These are phyloP conservation scores for Cheirogaleus medius DNA, from an alignment of 2,113 vertebrate genomes.

Conservation along the genomic window DNA sequence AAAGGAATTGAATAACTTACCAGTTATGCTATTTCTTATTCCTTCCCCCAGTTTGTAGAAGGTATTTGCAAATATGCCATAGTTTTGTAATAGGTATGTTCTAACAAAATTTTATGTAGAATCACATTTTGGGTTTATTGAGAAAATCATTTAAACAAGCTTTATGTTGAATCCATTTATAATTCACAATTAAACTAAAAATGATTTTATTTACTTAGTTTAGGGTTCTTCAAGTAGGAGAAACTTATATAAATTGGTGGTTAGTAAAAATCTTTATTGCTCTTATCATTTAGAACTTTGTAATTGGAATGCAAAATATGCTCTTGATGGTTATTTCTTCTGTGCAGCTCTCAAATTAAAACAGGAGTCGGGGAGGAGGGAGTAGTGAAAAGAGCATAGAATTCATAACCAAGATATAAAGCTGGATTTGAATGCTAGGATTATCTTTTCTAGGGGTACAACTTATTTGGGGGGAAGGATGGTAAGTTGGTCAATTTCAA, in stretches of 20 bases:
- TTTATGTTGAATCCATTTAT: constrained; percentile 23
- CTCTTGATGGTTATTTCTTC: background rate
- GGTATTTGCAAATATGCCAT: background rate
- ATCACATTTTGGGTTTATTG: background rate
- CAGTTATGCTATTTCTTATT: background rate
- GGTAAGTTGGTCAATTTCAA: background rate
- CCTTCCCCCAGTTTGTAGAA: background rate
- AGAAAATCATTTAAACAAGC: background rate
- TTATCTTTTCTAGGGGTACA: background rate
- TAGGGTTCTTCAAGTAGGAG: background rate
- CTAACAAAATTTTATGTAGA: constrained; percentile 24
- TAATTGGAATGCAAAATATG: constrained; percentile 7
- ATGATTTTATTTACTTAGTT: background rate
- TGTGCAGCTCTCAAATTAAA: background rate
- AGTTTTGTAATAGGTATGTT: background rate
- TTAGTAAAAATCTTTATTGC: background rate
- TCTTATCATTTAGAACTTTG: background rate
- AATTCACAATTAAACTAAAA: constrained; percentile 21
- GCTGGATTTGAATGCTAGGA: background rate
- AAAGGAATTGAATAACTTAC: background rate
- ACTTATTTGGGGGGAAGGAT: background rate
- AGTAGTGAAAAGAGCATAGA: background rate
- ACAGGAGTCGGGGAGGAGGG: background rate
- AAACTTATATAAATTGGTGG: background rate
- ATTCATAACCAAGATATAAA: background rate